Base-by-base conservation (phyloP, 2,113 vertebrate genomes). In the Microcebus jonahi region DNA sequence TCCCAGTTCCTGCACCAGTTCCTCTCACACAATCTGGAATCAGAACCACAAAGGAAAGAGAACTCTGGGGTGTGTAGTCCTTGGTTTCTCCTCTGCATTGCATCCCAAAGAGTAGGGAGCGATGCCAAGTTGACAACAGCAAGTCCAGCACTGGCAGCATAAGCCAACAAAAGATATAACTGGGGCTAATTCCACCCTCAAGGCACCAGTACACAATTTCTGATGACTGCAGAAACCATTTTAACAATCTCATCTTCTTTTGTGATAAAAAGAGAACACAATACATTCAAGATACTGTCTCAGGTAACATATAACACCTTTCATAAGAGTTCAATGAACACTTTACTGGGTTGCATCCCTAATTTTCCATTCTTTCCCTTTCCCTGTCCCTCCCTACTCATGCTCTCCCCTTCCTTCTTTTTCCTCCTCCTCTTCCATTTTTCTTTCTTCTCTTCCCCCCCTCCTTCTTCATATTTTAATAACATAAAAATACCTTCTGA, bases 191-290 rank as follows among this genome's bases (percentile, higher is more conserved):
- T 61, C 6, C n/a, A 5, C 34, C 25, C 25, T 55, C 12, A 76
- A 39, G 45, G 4, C 20, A 85, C 29, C 2, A 71, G 36, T 29
- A 34, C 23, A 67, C n/a, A 57, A 14, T 25, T 14, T 86, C 42
- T n/a, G 50, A 71, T 50, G 36, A 53, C 39, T 57, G 21, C 27
- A 88, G 15, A 59, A 63, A 55, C 29, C 42, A 48, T 79, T 45
- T 57, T 50, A 88, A 84, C 25, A 90, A 67, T 67, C 65, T 63
- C 82, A 92, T 65, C 25, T 65, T 84, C 31, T 77, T 42, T n/a
- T 6, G n/a, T 34, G n/a, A 50, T 21, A 15, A 65, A 90, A 91
- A 63, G 31, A 96, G 68, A 34, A 8, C 1, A 27, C 1, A 53
- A 21, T 65, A 15, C 15, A 27, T 10, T 92, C 23, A 79, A 73